Conservation (phyloP, 2,113 vertebrate genomes). For the Semicossyphus pulcher region DNA sequence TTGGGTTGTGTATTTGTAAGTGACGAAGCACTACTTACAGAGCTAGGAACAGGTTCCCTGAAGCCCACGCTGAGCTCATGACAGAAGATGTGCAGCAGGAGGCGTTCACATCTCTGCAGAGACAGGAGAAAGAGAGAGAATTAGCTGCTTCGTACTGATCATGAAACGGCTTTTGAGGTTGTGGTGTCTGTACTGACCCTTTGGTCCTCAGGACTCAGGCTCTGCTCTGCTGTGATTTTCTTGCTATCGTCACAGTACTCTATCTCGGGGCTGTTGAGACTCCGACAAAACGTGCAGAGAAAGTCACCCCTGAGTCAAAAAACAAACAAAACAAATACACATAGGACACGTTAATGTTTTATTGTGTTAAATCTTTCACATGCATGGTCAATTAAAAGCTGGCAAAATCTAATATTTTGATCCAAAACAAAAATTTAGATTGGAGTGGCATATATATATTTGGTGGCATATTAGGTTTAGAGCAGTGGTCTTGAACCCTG, state of each 20-base stretch:
- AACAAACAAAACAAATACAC: slow-evolving; percentile 18
- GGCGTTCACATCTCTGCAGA: slow-evolving; percentile 94
- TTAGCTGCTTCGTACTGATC: neutral
- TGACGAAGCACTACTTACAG: slow-evolving; percentile 87
- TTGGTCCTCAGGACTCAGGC: slow-evolving; percentile 92
- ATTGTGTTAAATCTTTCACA: neutral
- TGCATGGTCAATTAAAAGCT: neutral
- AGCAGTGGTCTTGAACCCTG: too few species aligned
- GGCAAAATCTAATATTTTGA: neutral
- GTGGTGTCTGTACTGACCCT: slow-evolving; percentile 80
- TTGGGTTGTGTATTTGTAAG: neutral
- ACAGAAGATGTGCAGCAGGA: slow-evolving; percentile 95
- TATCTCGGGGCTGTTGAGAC: slow-evolving; percentile 92
- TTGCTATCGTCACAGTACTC: slow-evolving; percentile 96
- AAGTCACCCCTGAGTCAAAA: slow-evolving; percentile 90
- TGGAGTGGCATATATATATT: too few species aligned
- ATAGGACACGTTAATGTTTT: neutral
- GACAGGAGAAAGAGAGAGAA: slow-evolving; percentile 31
- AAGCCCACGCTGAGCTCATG: slow-evolving; percentile 98
- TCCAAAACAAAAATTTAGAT: too few species aligned
- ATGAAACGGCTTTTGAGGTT: neutral
- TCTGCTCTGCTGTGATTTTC: slow-evolving; percentile 85
- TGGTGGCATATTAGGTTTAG: too few species aligned
- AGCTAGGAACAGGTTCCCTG: slow-evolving; percentile 92
- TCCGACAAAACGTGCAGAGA: slow-evolving; percentile 98